Conservation (phyloP, 2,797 vertebrate species). For the Synaphobranchus kaupii region DNA sequence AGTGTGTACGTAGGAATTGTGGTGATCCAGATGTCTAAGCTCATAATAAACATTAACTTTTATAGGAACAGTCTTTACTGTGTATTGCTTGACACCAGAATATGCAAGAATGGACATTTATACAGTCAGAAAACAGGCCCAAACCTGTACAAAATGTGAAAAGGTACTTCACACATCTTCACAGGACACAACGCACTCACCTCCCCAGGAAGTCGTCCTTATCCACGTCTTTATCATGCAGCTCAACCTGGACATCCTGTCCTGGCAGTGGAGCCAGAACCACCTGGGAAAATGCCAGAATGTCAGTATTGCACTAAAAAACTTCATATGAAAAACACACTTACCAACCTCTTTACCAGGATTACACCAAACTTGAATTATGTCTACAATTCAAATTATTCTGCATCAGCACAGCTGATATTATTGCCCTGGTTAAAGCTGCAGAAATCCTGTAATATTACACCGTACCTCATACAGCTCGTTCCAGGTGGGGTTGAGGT, state of each 20-base stretch:
- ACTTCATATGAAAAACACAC: too few relatives aligned
- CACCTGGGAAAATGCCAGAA: slow-evolving; percentile 68
- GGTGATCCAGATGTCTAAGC: too few relatives aligned
- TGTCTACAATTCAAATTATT: not conserved
- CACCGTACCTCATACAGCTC: slow-evolving; percentile 85
- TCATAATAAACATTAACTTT: too few relatives aligned
- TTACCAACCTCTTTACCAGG: too few relatives aligned
- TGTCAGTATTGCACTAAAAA: not conserved
- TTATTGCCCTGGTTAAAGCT: not conserved
- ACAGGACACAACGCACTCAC: slow-evolving; percentile 56
- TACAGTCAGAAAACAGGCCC: not conserved
- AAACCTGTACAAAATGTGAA: not conserved
- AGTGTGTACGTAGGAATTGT: too few relatives aligned
- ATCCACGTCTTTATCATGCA: slow-evolving; percentile 92
- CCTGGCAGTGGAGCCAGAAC: slow-evolving; percentile 83
- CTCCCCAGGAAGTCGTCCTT: slow-evolving; percentile 92
- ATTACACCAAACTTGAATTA: not conserved
- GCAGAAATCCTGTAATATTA: not conserved
- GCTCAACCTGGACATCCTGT: slow-evolving; percentile 82
- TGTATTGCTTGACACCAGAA: too few relatives aligned
- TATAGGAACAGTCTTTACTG: too few relatives aligned
- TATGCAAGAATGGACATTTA: not conserved
- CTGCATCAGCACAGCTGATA: not conserved
- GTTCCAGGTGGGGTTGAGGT: slow-evolving; percentile 88
- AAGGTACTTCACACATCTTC: not conserved